Conservation (phyloP, 1,140 invertebrate species). For the Oncopodura yosiiana region DNA sequence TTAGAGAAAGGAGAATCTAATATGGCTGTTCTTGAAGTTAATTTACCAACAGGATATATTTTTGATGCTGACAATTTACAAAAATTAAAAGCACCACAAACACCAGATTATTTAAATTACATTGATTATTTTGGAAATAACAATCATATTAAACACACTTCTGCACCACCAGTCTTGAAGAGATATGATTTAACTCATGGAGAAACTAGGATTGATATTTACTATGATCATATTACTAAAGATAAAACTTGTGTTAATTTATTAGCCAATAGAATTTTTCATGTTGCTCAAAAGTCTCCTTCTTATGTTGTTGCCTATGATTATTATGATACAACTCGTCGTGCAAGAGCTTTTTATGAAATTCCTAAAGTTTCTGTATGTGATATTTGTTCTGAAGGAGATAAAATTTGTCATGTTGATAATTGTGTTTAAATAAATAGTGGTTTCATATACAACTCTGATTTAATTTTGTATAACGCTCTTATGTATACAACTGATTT, state of each 20-base stretch:
- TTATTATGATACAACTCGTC: conserved; percentile 9
- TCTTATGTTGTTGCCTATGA: background rate
- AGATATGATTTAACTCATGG: conserved; percentile 60
- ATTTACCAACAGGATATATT: conserved; percentile 71
- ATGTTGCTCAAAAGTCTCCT: background rate
- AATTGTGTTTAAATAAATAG: too few relatives aligned
- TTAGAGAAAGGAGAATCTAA: conserved; percentile 51
- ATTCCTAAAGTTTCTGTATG: conserved; percentile 12
- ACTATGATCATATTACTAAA: background rate
- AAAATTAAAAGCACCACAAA: conserved; percentile 44
- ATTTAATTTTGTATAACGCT: too few relatives aligned
- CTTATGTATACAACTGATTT: too few relatives aligned
- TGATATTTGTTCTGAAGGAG: conserved; percentile 29
- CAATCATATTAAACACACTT: too few relatives aligned
- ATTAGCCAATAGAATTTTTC: conserved; percentile 38
- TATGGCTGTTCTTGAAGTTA: conserved; percentile 81
- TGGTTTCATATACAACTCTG: too few relatives aligned
- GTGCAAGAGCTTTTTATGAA: conserved; percentile 14
- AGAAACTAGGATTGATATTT: background rate
- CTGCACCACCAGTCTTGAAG: conserved; percentile 50
- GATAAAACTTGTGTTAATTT: background rate
- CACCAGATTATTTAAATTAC: background rate
- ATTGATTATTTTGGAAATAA: conserved; percentile 5
- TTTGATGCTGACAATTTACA: conserved; percentile 63
- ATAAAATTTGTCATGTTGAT: too few relatives aligned